These are phyloP conservation scores for Melolontha melolontha DNA, from an alignment of 2,888 invertebrate species.

Conservation along the genomic window DNA sequence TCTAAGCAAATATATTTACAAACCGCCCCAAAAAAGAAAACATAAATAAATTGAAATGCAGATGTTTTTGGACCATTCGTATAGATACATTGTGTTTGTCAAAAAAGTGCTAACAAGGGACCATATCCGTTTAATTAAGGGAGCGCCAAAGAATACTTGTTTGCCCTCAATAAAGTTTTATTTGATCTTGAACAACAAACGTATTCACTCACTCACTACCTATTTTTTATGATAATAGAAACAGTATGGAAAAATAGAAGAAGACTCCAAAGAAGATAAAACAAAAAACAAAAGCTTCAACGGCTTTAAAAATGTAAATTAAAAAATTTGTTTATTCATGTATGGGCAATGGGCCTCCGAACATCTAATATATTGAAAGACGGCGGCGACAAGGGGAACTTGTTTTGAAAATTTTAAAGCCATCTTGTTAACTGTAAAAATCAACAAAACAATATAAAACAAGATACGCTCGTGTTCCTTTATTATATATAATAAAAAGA, in stretches of 20 bases:
- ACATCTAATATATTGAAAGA: too few species aligned
- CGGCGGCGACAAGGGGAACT: constrained; percentile 26
- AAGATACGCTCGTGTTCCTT: constrained; percentile 1
- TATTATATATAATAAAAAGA: too few species aligned
- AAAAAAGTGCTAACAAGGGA: constrained; percentile 24
- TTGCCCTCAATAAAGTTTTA: constrained; percentile 32
- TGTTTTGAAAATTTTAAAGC: constrained; percentile 44
- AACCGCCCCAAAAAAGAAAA: too few species aligned
- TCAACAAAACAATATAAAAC: constrained; percentile 43
- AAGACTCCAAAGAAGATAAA: too few species aligned
- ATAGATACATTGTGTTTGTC: constrained; percentile 9
- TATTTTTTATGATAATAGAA: too few species aligned
- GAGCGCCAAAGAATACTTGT: constrained; percentile 18
- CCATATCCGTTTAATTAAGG: constrained; percentile 11
- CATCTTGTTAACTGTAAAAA: constrained; percentile 46
- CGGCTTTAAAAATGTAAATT: constrained; percentile 9
- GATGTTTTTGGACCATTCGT: too few species aligned
- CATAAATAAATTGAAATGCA: too few species aligned
- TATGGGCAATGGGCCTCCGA: background rate
- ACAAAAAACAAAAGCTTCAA: too few species aligned
- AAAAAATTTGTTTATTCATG: constrained; percentile 22
- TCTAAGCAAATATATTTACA: too few species aligned
- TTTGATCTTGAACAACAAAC: constrained; percentile 20
- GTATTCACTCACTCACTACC: constrained; percentile 10
- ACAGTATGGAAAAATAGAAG: too few species aligned